phyloP scores from a whole-genome alignment of 2,113 vertebrate species.

The Lepisosteus osseus region DNA sequence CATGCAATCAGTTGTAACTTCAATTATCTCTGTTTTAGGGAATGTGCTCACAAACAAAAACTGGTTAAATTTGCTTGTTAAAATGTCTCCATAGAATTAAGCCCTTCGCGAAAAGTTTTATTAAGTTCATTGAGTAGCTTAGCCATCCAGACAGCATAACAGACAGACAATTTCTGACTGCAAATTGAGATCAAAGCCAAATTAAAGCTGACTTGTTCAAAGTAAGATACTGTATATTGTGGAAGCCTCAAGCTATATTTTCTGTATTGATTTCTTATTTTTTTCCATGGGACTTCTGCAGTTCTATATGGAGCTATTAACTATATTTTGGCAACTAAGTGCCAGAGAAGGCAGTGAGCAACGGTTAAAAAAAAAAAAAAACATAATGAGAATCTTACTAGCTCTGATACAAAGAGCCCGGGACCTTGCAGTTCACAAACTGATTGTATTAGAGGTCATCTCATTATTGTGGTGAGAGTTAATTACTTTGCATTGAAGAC shows the following conservation, averaged over 20 bases:
- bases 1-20: too few species aligned
- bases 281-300: slow-evolving; percentile 27
- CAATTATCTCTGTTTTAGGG: too few species aligned
- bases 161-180: slow-evolving; percentile 37
- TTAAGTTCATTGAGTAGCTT: slow-evolving; percentile 56
- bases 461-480: background rate
- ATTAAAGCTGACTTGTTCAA: slow-evolving; percentile 78
- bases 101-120: slow-evolving; percentile 55
- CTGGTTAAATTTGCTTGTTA: too few species aligned
- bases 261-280: slow-evolving; percentile 72
- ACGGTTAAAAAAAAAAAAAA: too few species aligned
- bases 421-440: background rate
- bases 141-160: slow-evolving; percentile 50
- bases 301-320: slow-evolving; percentile 37
- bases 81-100: slow-evolving; percentile 20
- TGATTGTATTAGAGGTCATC: background rate
- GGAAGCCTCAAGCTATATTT: slow-evolving; percentile 68
- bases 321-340: too few species aligned
- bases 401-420: background rate
- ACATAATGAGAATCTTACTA: too few species aligned
- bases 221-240: slow-evolving; percentile 64
- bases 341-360: too few species aligned
- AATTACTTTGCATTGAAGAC: background rate
- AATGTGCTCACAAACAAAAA: too few species aligned
- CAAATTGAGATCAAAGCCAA: slow-evolving; percentile 78